Conservation (phyloP, 2,888 invertebrate species). For the Chrysolina haemoptera region DNA sequence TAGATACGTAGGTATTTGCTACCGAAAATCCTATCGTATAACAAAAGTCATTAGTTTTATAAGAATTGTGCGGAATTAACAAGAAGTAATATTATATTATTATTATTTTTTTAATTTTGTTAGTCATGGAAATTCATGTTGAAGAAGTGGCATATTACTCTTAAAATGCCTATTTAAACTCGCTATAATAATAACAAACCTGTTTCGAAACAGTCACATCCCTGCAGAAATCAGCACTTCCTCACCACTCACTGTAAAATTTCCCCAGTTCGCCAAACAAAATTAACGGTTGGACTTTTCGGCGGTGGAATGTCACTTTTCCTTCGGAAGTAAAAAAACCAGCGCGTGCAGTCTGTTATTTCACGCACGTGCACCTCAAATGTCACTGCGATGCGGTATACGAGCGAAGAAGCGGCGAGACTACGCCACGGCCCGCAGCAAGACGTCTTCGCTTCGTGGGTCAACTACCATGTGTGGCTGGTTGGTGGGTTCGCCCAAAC, state of each 20-base stretch:
- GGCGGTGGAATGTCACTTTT: slow-evolving; percentile 1
- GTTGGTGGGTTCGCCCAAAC: background rate
- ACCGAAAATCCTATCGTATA: too few species aligned
- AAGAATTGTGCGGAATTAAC: too few species aligned
- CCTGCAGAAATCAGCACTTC: background rate
- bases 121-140: too few species aligned
- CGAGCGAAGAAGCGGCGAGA: background rate
- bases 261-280: background rate
- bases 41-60: too few species aligned
- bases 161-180: too few species aligned
- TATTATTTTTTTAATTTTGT: too few species aligned
- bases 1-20: too few species aligned
- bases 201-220: background rate
- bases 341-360: background rate
- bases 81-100: too few species aligned
- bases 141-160: too few species aligned
- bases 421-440: background rate
- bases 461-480: slow-evolving; percentile 7
- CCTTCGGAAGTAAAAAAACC: background rate
- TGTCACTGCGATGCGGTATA: slow-evolving; percentile 5
- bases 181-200: background rate
- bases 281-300: slow-evolving; percentile 5
- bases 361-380: slow-evolving; percentile 17
- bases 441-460: slow-evolving; percentile 8
- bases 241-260: background rate